A percentile compares a stretch with the other conserved stretches of the same genome.
Conservation (phyloP, 2,113 vertebrate species). For the Anhinga anhinga region DNA sequence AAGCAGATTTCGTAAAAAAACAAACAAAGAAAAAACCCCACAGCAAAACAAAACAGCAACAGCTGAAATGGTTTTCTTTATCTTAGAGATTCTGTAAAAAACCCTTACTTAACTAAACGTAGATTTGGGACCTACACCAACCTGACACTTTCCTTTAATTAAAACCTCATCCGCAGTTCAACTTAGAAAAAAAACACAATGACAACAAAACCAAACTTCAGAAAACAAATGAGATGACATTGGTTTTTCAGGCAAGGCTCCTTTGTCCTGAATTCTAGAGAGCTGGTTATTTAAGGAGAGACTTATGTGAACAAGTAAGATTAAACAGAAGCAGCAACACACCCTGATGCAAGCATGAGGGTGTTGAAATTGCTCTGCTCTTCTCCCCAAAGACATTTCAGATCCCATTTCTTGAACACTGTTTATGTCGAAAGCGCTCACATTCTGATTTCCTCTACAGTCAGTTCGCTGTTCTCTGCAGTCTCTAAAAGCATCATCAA, state of each 20-base stretch:
- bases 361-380: constrained; percentile 40
- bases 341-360: constrained; percentile 33
- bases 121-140: constrained; percentile 15
- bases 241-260: constrained; percentile 55
- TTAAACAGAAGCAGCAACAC: constrained; percentile 40
- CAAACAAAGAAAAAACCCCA: background rate
- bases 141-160: constrained; percentile 61
- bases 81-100: background rate
- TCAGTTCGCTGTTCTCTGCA: constrained; percentile 38
- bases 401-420: constrained; percentile 47
- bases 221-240: constrained; percentile 61
- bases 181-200: constrained; percentile 9
- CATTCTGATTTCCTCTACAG: constrained; percentile 48
- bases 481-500: constrained; percentile 62
- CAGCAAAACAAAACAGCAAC: background rate
- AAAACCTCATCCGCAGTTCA: constrained; percentile 42
- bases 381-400: constrained; percentile 51
- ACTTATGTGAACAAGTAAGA: constrained; percentile 6
- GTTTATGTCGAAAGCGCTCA: constrained; percentile 43
- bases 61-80: background rate
- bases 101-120: background rate
- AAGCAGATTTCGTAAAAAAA: background rate
- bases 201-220: constrained; percentile 37
- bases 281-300: constrained; percentile 26
- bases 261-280: constrained; percentile 52